Conservation (phyloP, 92 coral and sea anemone species). For the Paramuricea clavata region DNA sequence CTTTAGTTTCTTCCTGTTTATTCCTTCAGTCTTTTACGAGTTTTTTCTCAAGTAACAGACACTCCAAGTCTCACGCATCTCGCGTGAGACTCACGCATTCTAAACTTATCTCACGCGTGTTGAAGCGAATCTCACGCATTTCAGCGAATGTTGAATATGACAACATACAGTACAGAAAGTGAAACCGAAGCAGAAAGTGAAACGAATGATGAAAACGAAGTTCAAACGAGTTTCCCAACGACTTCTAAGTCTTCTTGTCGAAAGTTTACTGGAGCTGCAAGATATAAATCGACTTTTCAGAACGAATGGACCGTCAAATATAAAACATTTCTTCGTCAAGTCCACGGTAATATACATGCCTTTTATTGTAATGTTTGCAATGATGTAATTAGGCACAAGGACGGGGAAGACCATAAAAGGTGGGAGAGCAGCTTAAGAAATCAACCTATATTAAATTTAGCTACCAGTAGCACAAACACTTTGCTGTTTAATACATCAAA, state of each 20-base stretch:
- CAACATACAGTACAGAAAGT: conserved; percentile 16
- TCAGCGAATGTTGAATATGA: not conserved
- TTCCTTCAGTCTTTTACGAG: no score
- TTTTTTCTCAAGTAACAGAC: no score
- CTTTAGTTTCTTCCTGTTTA: no score
- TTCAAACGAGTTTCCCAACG: conserved; percentile 31
- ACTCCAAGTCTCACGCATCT: conserved; percentile 39
- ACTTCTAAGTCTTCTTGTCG: conserved; percentile 33
- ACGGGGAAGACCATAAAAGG: conserved; percentile 1
- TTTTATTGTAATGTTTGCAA: not conserved
- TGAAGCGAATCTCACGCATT: conserved; percentile 31
- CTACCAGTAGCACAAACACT: no score
- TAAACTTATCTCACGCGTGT: conserved; percentile 17
- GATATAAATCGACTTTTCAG: conserved; percentile 40
- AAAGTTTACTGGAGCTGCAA: conserved; percentile 34
- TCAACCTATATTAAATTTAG: no score
- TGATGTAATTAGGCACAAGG: conserved; percentile 1
- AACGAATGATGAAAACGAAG: not conserved
- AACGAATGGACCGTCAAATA: no score
- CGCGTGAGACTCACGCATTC: conserved; percentile 39
- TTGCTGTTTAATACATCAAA: no score
- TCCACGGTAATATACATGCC: not conserved
- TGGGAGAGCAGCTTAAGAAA: not conserved
- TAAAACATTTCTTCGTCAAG: conserved; percentile 38
- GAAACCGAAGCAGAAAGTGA: conserved; percentile 34